phyloP scores from a whole-genome alignment of 1,140 invertebrate species.

The Micrasema longulum region DNA sequence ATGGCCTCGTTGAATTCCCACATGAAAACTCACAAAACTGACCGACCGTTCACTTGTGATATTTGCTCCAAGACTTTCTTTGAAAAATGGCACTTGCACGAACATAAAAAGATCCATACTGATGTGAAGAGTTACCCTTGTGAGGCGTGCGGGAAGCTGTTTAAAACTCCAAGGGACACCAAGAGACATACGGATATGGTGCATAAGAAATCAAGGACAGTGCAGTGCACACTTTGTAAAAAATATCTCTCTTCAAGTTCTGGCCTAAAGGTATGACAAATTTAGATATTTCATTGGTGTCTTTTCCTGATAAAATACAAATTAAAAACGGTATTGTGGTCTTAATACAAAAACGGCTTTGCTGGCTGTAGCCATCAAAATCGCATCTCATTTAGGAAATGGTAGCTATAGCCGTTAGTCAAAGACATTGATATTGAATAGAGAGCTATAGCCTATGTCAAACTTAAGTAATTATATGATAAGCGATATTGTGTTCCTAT shows the following conservation, averaged over 20 bases:
- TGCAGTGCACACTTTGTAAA: conserved; percentile 22
- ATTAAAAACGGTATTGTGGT: no score
- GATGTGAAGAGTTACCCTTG: conserved; percentile 73
- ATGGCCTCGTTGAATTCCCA: conserved; percentile 56
- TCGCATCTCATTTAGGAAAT: no score
- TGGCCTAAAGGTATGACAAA: conserved; percentile 36
- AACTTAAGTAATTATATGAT: no score
- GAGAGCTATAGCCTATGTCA: no score
- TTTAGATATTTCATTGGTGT: no score
- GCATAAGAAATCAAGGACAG: conserved; percentile 28
- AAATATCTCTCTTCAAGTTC: conserved; percentile 32
- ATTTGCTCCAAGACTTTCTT: conserved; percentile 79
- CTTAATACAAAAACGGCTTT: no score
- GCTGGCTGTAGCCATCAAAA: no score
- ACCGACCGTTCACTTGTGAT: conserved; percentile 71
- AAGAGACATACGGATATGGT: conserved; percentile 36
- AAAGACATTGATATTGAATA: no score
- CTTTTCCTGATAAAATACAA: no score
- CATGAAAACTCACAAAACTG: conserved; percentile 60
- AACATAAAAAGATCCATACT: conserved; percentile 72
- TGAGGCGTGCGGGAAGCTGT: conserved; percentile 73
- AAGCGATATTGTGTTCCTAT: no score
- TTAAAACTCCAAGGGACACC: conserved; percentile 59
- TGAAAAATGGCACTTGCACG: conserved; percentile 83
- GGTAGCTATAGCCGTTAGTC: no score